Evolutionary conservation across 2,113 vertebrate species (phyloP).

Genomic region (Plectropomus leopardus): DNA sequence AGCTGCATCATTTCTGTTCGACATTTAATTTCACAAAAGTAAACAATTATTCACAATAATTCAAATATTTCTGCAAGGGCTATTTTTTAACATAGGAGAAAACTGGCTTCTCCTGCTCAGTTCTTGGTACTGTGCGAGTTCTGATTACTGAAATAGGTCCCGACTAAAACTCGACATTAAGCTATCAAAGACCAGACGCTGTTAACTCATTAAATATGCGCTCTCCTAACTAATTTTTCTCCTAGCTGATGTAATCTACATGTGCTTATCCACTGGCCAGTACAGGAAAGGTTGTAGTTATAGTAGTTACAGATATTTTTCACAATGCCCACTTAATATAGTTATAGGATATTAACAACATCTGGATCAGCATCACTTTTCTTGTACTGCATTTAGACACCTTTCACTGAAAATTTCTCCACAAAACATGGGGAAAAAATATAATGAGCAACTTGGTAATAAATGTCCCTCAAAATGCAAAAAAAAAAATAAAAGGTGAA

Average conservation of each 20-base stretch:
- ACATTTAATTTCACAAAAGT: constrained; percentile 39
- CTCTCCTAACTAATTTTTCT: neutral
- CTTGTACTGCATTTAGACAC: no score
- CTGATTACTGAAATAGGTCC: constrained; percentile 21
- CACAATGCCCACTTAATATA: no score
- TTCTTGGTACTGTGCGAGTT: neutral
- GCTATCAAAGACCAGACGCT: neutral
- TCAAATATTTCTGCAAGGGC: neutral
- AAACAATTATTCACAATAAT: neutral
- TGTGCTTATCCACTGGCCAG: neutral
- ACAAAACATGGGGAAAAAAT: no score
- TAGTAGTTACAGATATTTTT: no score
- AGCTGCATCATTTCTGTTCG: constrained; percentile 45
- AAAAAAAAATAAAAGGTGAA: no score
- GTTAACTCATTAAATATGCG: constrained; percentile 3
- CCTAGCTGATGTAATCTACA: neutral
- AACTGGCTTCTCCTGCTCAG: neutral
- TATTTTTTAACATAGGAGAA: no score
- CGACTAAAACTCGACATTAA: constrained; percentile 6
- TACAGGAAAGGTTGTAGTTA: neutral
- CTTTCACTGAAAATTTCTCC: no score
- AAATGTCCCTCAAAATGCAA: no score
- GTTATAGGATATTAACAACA: neutral
- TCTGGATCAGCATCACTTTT: no score
- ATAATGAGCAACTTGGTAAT: no score